Conservation (phyloP, 2,113 vertebrate genomes). For the Pseudolaguvia tuberculata region DNA sequence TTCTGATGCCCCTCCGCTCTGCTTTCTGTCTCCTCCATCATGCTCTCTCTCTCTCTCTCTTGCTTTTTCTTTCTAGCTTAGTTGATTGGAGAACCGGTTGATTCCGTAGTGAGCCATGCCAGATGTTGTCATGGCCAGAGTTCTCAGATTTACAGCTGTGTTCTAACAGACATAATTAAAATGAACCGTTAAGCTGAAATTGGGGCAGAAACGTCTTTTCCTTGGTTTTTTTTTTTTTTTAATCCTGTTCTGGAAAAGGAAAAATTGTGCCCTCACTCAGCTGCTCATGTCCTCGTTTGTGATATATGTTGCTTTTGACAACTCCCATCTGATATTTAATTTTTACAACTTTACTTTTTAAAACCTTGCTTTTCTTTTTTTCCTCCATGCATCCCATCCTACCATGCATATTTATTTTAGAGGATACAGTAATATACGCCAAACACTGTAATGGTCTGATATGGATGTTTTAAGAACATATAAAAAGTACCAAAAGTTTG, state of each 20-base stretch:
- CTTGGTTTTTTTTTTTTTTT: background rate
- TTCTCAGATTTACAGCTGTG: constrained; percentile 48
- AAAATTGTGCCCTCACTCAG: constrained; percentile 12
- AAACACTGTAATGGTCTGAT: background rate
- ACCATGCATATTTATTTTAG: background rate
- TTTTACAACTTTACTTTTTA: background rate
- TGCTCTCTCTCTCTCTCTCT: constrained; percentile 16
- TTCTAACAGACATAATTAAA: constrained; percentile 52
- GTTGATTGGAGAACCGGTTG: constrained; percentile 47
- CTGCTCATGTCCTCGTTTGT: background rate
- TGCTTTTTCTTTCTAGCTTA: constrained; percentile 27
- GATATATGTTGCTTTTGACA: background rate
- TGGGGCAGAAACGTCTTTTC: constrained; percentile 26
- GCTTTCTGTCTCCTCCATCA: constrained; percentile 38
- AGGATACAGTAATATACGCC: background rate
- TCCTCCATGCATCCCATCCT: background rate
- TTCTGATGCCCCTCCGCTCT: constrained; percentile 42
- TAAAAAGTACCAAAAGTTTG: background rate
- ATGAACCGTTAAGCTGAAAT: constrained; percentile 42
- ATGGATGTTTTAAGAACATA: background rate
- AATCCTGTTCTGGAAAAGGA: constrained; percentile 1
- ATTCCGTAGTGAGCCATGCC: constrained; percentile 46
- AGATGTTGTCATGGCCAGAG: constrained; percentile 51
- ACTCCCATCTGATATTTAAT: constrained; percentile 8
- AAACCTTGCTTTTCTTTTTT: background rate